Conservation (phyloP, 2,888 invertebrate species). For the Slavum lentiscoides region DNA sequence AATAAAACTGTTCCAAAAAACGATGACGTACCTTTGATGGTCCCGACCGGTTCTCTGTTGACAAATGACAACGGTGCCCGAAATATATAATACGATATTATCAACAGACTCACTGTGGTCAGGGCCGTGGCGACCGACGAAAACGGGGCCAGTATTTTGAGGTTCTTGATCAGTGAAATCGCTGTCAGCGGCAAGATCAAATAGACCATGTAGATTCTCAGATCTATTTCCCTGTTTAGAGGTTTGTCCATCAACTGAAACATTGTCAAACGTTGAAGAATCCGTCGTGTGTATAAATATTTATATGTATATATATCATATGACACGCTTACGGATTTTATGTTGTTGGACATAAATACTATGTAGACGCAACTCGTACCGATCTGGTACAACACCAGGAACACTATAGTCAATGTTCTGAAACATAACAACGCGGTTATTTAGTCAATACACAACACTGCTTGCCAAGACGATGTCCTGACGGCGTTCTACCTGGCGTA, state of each 20-base stretch:
- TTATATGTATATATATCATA: no score
- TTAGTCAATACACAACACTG: no score
- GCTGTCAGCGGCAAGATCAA: not conserved
- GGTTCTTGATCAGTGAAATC: not conserved
- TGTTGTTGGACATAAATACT: not conserved
- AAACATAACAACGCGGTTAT: not conserved
- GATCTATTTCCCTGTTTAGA: not conserved
- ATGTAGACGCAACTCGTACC: not conserved
- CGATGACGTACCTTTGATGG: not conserved
- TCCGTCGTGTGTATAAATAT: no score
- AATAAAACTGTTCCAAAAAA: not conserved
- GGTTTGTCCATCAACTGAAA: not conserved
- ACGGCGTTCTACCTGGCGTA: not conserved
- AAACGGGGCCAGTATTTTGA: not conserved
- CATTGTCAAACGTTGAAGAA: not conserved
- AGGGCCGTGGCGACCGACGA: not conserved
- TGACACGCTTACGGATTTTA: not conserved
- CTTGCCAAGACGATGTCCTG: no score
- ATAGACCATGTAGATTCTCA: not conserved
- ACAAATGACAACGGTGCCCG: not conserved
- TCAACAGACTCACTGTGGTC: not conserved
- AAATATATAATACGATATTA: not conserved
- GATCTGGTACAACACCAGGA: not conserved
- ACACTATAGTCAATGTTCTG: not conserved
- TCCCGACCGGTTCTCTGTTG: not conserved